Evolutionary conservation across 2,113 vertebrate genomes (phyloP).

Genomic region (Stomatorhinus ivindoensis): DNA sequence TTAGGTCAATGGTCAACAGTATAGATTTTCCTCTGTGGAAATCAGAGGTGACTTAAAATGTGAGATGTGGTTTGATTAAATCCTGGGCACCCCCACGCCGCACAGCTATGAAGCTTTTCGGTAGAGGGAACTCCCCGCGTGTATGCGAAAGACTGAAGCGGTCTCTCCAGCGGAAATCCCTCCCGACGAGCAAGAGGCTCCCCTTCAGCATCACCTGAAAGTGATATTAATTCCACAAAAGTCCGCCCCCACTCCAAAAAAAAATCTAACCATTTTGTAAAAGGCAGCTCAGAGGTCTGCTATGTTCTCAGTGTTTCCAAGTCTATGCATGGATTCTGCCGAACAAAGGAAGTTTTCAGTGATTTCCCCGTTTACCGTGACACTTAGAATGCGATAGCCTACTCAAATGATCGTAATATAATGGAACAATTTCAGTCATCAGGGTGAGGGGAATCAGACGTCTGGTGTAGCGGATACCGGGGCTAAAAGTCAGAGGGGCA

Average conservation of each 20-base stretch:
- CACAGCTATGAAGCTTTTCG: neutral
- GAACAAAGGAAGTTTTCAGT: neutral
- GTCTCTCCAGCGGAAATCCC: neutral
- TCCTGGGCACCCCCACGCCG: slow-evolving; percentile 35
- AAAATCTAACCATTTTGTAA: neutral
- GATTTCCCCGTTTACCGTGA: neutral
- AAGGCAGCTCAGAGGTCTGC: neutral
- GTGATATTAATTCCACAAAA: neutral
- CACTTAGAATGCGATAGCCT: neutral
- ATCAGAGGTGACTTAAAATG: slow-evolving; percentile 38
- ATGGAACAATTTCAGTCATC: neutral
- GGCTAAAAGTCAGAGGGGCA: neutral
- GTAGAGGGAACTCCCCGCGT: neutral
- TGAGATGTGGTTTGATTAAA: slow-evolving; percentile 38
- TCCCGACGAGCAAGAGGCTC: neutral
- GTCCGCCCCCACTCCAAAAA: neutral
- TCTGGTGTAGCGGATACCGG: neutral
- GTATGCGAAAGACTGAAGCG: neutral
- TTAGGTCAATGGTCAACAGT: slow-evolving; percentile 31
- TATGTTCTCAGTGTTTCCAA: neutral
- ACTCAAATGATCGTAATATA: neutral
- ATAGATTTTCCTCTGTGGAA: slow-evolving; percentile 25
- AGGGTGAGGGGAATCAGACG: neutral
- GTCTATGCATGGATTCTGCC: neutral
- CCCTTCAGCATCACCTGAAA: neutral